phyloP scores from a whole-genome alignment of 2,113 vertebrate genomes.

The Prunella fulvescens region DNA sequence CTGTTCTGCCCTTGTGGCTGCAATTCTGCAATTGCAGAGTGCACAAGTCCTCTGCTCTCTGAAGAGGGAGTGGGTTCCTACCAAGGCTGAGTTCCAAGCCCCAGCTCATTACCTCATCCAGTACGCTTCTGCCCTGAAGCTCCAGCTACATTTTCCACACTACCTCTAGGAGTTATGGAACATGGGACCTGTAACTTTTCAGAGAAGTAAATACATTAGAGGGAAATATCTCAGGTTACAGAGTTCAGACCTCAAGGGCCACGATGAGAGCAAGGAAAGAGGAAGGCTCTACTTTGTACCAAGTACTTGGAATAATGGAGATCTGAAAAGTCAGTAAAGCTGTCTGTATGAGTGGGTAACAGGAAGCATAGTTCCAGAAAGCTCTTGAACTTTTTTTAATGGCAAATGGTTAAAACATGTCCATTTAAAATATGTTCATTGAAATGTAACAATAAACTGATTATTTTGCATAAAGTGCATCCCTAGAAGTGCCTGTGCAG shows the following conservation, averaged over 20 bases:
- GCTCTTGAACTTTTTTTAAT: not conserved
- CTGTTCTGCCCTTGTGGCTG: not conserved
- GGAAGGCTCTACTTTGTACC: not conserved
- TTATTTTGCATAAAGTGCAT: not conserved
- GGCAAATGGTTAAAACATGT: not conserved
- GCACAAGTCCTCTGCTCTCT: not conserved
- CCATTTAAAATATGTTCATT: not conserved
- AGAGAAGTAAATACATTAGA: not conserved
- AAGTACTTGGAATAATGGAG: not conserved
- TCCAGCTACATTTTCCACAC: constrained; percentile 39
- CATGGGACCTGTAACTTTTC: not conserved
- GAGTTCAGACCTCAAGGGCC: not conserved
- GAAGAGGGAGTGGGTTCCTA: not conserved
- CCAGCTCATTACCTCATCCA: not conserved
- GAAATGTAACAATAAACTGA: not conserved
- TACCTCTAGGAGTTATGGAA: not conserved
- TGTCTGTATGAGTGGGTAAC: not conserved
- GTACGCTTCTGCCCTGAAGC: not conserved
- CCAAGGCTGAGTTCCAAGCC: not conserved
- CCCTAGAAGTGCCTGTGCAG: not conserved
- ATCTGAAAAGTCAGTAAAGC: not conserved
- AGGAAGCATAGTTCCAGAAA: not conserved
- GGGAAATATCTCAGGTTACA: not conserved
- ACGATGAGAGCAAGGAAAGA: not conserved
- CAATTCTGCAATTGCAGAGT: not conserved